phyloP scores from a whole-genome alignment of 2,888 invertebrate species.

The Brachyopa scutellaris region DNA sequence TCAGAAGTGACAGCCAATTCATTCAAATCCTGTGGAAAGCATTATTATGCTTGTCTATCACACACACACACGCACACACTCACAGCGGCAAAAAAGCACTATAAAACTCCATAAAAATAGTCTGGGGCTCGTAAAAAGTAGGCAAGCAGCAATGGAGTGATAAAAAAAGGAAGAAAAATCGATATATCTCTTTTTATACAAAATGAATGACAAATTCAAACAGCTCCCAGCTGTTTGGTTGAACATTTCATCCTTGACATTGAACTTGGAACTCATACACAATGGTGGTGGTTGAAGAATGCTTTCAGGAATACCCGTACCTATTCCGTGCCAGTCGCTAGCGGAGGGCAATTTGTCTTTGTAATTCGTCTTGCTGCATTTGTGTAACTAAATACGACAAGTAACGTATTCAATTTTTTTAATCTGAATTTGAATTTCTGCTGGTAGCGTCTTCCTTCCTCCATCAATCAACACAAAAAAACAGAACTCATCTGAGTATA shows the following conservation, averaged over 20 bases:
- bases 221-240: conserved; percentile 35
- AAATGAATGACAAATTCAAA: conserved; percentile 54
- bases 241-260: conserved; percentile 60
- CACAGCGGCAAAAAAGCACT: conserved; percentile 17
- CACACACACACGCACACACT: too few relatives aligned
- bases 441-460: conserved; percentile 1
- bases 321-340: background rate
- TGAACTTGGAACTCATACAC: conserved; percentile 58
- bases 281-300: background rate
- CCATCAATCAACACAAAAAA: conserved; percentile 42
- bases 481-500: too few relatives aligned
- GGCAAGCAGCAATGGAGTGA: conserved; percentile 26
- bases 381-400: conserved; percentile 10
- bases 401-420: too few relatives aligned
- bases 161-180: conserved; percentile 37
- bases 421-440: conserved; percentile 58
- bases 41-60: background rate
- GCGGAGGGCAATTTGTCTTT: conserved; percentile 5
- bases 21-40: conserved; percentile 37
- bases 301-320: conserved; percentile 12
- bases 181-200: conserved; percentile 37
- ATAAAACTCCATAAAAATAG: conserved; percentile 56
- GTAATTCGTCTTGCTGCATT: background rate
- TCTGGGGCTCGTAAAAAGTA: conserved; percentile 61
- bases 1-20: conserved; percentile 38